Base-by-base conservation (phyloP, 2,113 vertebrate species). In the Brachionichthys hirsutus region DNA sequence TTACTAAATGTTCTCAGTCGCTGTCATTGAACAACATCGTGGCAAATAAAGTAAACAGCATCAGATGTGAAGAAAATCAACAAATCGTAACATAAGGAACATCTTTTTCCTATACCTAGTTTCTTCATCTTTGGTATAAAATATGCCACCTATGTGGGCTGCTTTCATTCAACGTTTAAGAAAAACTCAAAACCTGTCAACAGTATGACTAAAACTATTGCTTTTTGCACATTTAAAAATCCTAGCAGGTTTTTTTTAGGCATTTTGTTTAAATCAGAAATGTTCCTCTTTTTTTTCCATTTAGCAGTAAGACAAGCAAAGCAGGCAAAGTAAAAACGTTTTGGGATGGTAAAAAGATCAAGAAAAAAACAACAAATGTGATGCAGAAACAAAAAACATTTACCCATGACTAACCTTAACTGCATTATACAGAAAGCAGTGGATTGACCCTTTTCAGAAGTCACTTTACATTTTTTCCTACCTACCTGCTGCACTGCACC, bases 91-190 rank as follows among this genome's bases (percentile, higher is more conserved):
- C 77, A 77, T 22, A 70, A 78, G 64, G 76, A 83, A 87, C 75
- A 81, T 70, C 34, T 71, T 79, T 83, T 74, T 50, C 76, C 80
- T 76, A n/a, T n/a, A 84, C 66, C 80, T 86, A 82, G 80, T 86
- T 83, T 88, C 83, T 94, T 95, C 92, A 92, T 98, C 95, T 98
- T 98, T 98, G 95, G 96, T 98, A 98, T 98, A 95, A 98, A 98
- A 96, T 93, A 92, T 93, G 94, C 94, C 94, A 93, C 94, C 93
- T 93, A 12, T 10, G 89, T 89, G 89, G 94, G 96, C 94, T 95
- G 93, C 91, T 91, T 94, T 94, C 95, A 92, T 94, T 94, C 82
- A 93, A 94, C 94, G 92, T 92, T 94, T 95, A 94, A 91, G 93
- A 97, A 96, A 95, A 91, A 96, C 93, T 93, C 95, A 92, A 95